A percentile compares a stretch with the other conserved stretches of the same genome.
These are phyloP conservation scores for Aulostomus chinensis DNA, from an alignment of 2,797 vertebrate species.

Conservation along the genomic window DNA sequence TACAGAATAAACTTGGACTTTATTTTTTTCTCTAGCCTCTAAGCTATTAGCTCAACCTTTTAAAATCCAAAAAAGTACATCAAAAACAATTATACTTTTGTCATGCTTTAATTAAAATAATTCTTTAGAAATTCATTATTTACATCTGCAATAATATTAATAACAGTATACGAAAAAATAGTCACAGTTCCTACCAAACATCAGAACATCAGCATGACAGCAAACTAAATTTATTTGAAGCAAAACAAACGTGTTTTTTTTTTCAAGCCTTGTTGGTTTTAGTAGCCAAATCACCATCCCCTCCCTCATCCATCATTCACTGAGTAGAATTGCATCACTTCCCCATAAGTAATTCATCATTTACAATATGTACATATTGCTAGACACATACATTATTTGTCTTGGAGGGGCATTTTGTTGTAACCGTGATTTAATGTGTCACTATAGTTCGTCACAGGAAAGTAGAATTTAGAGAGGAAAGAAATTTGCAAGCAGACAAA, in stretches of 20 bases:
- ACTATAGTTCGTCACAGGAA: conserved; percentile 10
- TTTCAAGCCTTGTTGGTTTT: conserved; percentile 72
- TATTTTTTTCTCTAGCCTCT: too few species aligned
- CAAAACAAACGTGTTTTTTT: conserved; percentile 52
- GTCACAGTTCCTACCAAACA: conserved; percentile 79
- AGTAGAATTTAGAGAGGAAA: conserved; percentile 36
- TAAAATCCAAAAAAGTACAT: conserved; percentile 36
- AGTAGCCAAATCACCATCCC: conserved; percentile 55
- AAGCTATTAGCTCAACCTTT: too few species aligned
- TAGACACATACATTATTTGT: conserved; percentile 50
- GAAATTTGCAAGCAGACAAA: conserved; percentile 43
- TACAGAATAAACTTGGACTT: too few species aligned
- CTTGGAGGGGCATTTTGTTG: conserved; percentile 30
- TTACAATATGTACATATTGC: conserved; percentile 81
- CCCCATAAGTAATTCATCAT: conserved; percentile 64
- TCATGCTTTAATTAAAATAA: conserved; percentile 92
- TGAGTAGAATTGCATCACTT: conserved; percentile 60
- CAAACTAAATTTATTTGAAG: conserved; percentile 65
- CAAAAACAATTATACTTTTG: conserved; percentile 55
- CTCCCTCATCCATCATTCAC: conserved; percentile 40
- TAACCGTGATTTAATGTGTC: conserved; percentile 26
- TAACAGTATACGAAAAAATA: conserved; percentile 82
- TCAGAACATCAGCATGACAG: conserved; percentile 77
- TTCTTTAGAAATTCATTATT: conserved; percentile 87
- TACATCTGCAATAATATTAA: conserved; percentile 84